Conservation (phyloP, 2,113 vertebrate genomes). For the Mohoua ochrocephala region DNA sequence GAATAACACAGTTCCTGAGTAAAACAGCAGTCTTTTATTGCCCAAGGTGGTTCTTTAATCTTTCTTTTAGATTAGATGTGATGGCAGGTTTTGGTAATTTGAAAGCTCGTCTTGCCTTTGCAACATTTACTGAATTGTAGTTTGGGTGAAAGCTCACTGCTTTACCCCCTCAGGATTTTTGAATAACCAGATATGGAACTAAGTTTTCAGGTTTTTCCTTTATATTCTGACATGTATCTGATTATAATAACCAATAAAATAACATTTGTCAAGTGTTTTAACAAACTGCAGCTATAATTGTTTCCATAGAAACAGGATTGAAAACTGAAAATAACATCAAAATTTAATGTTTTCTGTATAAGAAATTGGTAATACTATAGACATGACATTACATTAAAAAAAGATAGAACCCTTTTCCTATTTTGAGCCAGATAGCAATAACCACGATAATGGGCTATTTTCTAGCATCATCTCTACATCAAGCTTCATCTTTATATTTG, state of each 20-base stretch:
- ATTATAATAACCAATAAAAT: background rate
- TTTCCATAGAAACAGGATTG: constrained; percentile 23
- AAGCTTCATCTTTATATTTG: background rate
- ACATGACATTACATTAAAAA: background rate
- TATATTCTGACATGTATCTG: background rate
- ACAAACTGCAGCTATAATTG: background rate
- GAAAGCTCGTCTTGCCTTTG: background rate
- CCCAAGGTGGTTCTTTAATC: background rate
- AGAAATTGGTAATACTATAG: background rate
- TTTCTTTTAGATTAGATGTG: background rate
- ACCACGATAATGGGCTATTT: background rate
- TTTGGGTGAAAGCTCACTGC: background rate
- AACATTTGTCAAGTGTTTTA: background rate
- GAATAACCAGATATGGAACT: background rate
- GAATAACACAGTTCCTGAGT: background rate
- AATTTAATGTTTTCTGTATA: background rate
- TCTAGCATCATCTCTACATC: background rate
- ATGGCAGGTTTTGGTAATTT: background rate
- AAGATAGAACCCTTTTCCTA: background rate
- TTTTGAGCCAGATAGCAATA: background rate
- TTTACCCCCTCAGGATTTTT: background rate
- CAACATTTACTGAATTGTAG: background rate
- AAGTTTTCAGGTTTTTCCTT: background rate
- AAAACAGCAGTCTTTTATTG: background rate
- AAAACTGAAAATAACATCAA: background rate